A percentile compares a stretch with the other conserved stretches of the same genome.
Conservation (phyloP, 2,888 invertebrate species). For the Stenoptilia bipunctidactyla region DNA sequence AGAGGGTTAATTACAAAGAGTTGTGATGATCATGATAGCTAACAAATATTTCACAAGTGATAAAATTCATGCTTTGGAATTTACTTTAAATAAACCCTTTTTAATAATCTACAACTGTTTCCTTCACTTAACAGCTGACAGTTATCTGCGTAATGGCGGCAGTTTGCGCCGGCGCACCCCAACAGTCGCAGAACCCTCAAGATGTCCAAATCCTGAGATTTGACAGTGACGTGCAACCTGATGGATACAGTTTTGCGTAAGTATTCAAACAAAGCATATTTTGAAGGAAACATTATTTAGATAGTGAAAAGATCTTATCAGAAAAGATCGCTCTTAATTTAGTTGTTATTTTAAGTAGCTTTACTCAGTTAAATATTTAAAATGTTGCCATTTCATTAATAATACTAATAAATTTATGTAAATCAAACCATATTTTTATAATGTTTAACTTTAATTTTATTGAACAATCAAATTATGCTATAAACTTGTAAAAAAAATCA, state of each 20-base stretch:
- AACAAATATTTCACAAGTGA: background rate
- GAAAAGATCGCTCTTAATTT: no score
- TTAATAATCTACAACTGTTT: background rate
- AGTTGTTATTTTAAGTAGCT: no score
- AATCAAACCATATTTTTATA: no score
- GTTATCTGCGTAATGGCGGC: constrained; percentile 40
- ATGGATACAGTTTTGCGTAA: constrained; percentile 77
- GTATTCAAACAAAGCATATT: constrained; percentile 20
- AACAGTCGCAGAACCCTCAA: constrained; percentile 46
- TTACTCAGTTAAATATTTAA: no score
- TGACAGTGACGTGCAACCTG: constrained; percentile 73
- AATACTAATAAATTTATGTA: no score
- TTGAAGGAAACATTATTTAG: background rate
- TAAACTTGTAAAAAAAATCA: no score
- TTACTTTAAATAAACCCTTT: background rate
- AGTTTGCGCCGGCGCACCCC: constrained; percentile 43
- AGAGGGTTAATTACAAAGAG: no score
- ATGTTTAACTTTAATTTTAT: no score
- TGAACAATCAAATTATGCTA: no score
- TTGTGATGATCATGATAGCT: no score
- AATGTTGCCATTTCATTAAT: no score
- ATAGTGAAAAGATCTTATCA: no score
- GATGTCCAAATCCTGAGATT: constrained; percentile 71
- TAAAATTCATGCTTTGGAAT: background rate
- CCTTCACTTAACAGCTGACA: constrained; percentile 29